Conservation (phyloP, 2,888 invertebrate species). For the Notodonta ziczac region DNA sequence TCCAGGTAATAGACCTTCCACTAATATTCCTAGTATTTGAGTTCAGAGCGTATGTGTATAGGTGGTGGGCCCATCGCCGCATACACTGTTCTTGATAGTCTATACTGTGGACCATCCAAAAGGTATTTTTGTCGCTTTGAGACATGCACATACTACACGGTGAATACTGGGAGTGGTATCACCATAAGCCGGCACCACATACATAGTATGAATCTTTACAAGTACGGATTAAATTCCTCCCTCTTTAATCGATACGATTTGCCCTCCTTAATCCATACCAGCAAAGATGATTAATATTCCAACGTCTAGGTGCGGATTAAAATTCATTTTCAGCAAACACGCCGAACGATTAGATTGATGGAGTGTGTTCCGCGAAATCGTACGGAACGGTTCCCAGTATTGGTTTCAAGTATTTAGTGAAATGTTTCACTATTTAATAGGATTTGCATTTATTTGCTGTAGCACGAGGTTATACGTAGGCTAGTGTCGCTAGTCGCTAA, state of each 20-base stretch:
- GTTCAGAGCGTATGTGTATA: too few relatives aligned
- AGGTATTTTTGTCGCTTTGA: too few relatives aligned
- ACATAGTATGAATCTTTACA: background rate
- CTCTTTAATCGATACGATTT: background rate
- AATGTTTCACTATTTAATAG: background rate
- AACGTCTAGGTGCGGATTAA: conserved; percentile 10
- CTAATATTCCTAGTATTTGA: too few relatives aligned
- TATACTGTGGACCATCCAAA: too few relatives aligned
- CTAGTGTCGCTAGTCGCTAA: too few relatives aligned
- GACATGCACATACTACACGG: too few relatives aligned
- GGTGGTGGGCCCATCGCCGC: too few relatives aligned
- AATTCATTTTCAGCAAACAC: conserved; percentile 4
- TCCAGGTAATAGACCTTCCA: too few relatives aligned
- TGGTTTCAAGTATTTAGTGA: background rate
- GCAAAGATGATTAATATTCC: conserved; percentile 18
- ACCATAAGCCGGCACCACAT: too few relatives aligned
- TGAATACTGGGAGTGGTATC: too few relatives aligned
- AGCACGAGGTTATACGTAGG: background rate
- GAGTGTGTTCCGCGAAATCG: conserved; percentile 3
- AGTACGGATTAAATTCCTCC: too few relatives aligned
- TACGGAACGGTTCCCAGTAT: background rate
- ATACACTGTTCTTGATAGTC: too few relatives aligned
- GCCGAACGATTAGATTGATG: conserved; percentile 16
- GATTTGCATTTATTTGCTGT: background rate
- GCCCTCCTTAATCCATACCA: background rate